Evolutionary conservation across 2,888 invertebrate species (phyloP).

Genomic region (Ochropleura leucogaster): DNA sequence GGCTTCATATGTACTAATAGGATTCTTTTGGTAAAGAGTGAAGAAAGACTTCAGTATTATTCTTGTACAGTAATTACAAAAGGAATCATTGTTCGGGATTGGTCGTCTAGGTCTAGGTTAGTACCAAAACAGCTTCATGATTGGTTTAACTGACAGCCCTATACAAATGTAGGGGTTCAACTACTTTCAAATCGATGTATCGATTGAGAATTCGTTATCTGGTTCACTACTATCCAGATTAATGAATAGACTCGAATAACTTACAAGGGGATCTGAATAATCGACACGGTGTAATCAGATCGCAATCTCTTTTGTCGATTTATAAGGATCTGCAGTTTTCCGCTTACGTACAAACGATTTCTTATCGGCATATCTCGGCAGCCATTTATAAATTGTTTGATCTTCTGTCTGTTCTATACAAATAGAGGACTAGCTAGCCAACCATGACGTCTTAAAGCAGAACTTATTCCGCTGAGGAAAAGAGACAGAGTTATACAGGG

Average conservation of each 20-base stretch:
- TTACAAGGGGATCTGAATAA: conserved; percentile 88
- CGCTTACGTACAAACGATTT: conserved; percentile 70
- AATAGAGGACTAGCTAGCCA: conserved; percentile 61
- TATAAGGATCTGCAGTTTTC: conserved; percentile 87
- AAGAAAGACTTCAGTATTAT: background rate
- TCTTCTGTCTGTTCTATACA: conserved; percentile 57
- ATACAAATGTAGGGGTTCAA: conserved; percentile 72
- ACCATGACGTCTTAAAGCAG: no score
- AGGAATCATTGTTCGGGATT: background rate
- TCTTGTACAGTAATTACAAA: background rate
- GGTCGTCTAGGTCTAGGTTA: background rate
- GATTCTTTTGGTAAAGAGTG: background rate
- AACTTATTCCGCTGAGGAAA: no score
- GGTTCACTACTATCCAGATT: conserved; percentile 80
- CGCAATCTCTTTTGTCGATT: conserved; percentile 85
- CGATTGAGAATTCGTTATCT: conserved; percentile 86
- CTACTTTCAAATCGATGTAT: conserved; percentile 83
- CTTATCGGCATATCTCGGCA: conserved; percentile 59
- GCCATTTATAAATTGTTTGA: conserved; percentile 67
- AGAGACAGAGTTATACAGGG: no score
- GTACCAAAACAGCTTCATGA: background rate
- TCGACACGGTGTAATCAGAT: conserved; percentile 89
- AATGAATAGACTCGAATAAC: conserved; percentile 89
- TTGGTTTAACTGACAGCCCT: conserved; percentile 70
- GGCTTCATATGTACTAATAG: background rate